Evolutionary conservation across 2,888 invertebrate genomes (phyloP), one percentile per base, ranked within the genome.

Genomic region (Gandaritis pyraliata): DNA sequence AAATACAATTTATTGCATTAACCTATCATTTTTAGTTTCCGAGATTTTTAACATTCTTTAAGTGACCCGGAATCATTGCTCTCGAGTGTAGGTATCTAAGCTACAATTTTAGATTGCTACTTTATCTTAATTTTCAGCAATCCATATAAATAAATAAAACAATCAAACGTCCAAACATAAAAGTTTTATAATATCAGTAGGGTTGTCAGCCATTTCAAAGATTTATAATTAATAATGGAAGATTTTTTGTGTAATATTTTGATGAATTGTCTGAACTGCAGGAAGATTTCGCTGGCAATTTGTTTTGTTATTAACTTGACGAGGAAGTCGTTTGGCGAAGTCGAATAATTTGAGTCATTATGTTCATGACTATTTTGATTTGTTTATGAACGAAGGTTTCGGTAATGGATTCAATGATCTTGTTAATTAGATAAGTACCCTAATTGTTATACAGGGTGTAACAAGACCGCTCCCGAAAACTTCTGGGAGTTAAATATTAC

Each of bases 151-250:
- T 23, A 0, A 16, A 43, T 16, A 16, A 41, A 16, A 83, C 29
- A 39, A 39, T 39, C 41, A 52, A 51, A 43, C 15, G 23, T 18
- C 8, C 46, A 46, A 47, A 47, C 13, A 13, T 16, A 1, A 1
- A 11, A 11, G 16, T 43, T 10, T 43, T 43, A 10, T 15, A 7
- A 10, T 43, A 16, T 8, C 8, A 43, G 47, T n/a, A 29, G 33
- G 48, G 33, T 83, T 72, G 78, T 71, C 81, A 85, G 80, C 83
- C 82, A 81, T 87, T 86, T 83, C 77, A 76, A 81, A 86, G 87
- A 90, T 90, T 90, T 90, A 90, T 88, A 88, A 88, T 86, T 87
- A 87, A 87, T 87, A 86, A 87, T 85, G 83, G 77, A 79, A 80
- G 29, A 30, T 85, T 87, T 88, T 88, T 85, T 85, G 77, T 69